Evolutionary conservation across 2,113 vertebrate genomes (phyloP).

Genomic region (Coracopsis vasa): DNA sequence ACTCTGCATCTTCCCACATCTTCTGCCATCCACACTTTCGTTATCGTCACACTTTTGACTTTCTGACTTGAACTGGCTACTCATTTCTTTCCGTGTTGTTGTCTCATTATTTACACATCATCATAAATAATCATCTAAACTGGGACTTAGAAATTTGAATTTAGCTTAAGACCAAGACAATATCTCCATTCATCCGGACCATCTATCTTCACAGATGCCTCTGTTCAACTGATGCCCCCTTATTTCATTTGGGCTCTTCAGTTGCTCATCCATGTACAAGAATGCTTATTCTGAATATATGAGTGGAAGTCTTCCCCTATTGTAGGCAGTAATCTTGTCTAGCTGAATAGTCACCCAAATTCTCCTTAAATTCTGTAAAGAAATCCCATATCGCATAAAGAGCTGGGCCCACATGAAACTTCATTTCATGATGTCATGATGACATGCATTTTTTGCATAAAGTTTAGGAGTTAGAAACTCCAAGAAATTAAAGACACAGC

Average conservation of each 20-base stretch:
- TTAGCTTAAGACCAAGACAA: background rate
- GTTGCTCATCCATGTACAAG: background rate
- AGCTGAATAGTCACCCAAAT: background rate
- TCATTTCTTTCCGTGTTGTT: background rate
- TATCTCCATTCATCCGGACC: background rate
- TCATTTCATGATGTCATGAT: background rate
- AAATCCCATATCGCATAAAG: background rate
- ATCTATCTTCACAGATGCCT: background rate
- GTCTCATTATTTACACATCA: background rate
- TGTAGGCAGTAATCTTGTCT: background rate
- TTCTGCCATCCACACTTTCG: background rate
- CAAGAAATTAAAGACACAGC: background rate
- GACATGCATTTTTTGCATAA: background rate
- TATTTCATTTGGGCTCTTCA: background rate
- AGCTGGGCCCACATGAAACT: background rate
- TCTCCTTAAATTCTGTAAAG: background rate
- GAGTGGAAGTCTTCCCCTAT: background rate
- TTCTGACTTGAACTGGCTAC: background rate
- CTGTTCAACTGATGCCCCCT: background rate
- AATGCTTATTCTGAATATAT: background rate
- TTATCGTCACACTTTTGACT: background rate
- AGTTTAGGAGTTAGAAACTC: background rate
- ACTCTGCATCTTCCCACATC: background rate
- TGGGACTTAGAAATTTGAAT: background rate
- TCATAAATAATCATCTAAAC: background rate